These are phyloP conservation scores for Chiloscyllium plagiosum DNA, from an alignment of 2,113 vertebrate species.

Conservation along the genomic window DNA sequence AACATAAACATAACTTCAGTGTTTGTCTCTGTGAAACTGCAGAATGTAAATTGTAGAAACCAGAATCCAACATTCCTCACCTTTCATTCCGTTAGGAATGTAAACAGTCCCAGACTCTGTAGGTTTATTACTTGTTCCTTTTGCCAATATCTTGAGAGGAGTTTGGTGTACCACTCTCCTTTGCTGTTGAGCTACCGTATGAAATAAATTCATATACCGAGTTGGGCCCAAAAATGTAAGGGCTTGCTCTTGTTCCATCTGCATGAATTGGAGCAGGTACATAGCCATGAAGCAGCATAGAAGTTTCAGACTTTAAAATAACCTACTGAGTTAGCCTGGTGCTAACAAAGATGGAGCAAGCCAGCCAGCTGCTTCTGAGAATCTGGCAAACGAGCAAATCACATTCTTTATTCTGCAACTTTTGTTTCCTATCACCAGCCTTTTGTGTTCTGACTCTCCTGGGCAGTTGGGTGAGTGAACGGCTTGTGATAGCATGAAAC, in stretches of 20 bases:
- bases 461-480: background rate
- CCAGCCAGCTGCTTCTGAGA: background rate
- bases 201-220: background rate
- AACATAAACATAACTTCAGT: background rate
- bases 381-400: background rate
- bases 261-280: no score
- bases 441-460: background rate
- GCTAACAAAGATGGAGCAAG: background rate
- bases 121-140: background rate
- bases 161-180: background rate
- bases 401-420: background rate
- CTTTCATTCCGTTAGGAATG: background rate
- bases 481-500: background rate
- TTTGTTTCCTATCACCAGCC: background rate
- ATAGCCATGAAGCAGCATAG: background rate
- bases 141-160: background rate
- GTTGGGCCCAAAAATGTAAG: background rate
- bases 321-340: background rate
- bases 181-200: background rate
- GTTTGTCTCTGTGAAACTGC: background rate
- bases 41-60: background rate
- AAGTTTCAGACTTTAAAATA: background rate
- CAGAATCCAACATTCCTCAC: background rate
- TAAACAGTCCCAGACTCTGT: background rate
- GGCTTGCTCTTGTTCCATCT: no score